Evolutionary conservation across 30 jellyfish, hydroid and myxozoan genomes (phyloP), one percentile per base, ranked within the genome.

Genomic region (Aurelia sp.): DNA sequence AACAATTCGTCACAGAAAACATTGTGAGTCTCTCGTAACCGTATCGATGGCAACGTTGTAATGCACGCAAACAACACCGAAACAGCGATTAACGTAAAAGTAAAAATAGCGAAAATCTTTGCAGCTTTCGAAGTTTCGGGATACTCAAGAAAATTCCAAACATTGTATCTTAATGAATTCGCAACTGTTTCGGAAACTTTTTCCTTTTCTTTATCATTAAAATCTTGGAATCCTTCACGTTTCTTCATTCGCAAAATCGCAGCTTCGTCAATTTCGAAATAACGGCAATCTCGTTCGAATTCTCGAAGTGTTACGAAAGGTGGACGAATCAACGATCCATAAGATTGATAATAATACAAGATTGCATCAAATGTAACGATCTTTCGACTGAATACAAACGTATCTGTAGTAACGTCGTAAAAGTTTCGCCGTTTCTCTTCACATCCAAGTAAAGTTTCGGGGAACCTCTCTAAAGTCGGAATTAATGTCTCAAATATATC

Each of bases 371-470:
- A 93, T 8, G 97, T 90, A 1, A 40, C 50, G 38, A 90, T 47
- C 24, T 80, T 63, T 21, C 82, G 78, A 52, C 92, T 82, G 62
- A 93, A 76, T 17, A 71, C 62, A 67, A 76, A 70, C 27, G 78
- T 18, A 48, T 78, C 81, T 27, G 71, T 47, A 2, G 72, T 55
- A 0, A 18, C 41, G 67, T 77, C 85, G 86, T 64, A 82, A 58
- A 21, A 85, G 12, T 63, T 58, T 31, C 48, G 19, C n/a, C 97
- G 76, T 63, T 72, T 63, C 16, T 44, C 61, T 21, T 52, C 67
- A 51, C 79, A 87, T n/a, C 98, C 98, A 21, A 93, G 84, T 21
- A 93, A 87, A 20, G 98, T 93, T 11, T 73, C 40, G 19, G 98
- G 98, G 73, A 86, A 93, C 57, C 98, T 74, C 24, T 84, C 79